A percentile compares a stretch with the other conserved stretches of the same genome.
These are phyloP conservation scores for Baccha elongata DNA, from an alignment of 2,888 invertebrate genomes.

Conservation along the genomic window DNA sequence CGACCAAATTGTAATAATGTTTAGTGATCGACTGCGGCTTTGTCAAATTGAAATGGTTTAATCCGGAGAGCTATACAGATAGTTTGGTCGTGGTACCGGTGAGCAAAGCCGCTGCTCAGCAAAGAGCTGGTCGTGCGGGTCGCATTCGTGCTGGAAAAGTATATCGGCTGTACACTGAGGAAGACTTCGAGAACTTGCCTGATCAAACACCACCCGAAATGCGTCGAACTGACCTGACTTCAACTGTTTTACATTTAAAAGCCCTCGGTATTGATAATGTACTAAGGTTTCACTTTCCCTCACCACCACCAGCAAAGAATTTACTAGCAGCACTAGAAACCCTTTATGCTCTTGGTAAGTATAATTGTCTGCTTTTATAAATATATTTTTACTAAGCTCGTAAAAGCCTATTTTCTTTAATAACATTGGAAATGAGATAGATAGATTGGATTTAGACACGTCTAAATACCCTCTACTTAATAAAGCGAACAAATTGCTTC, in stretches of 20 bases:
- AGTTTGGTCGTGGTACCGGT: conserved; percentile 91
- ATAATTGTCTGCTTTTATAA: too few relatives aligned
- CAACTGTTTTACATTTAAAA: conserved; percentile 93
- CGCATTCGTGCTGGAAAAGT: conserved; percentile 92
- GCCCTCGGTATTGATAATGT: conserved; percentile 97
- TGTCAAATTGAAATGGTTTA: conserved; percentile 96
- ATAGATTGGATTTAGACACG: too few relatives aligned
- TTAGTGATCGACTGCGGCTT: conserved; percentile 97
- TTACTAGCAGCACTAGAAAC: conserved; percentile 93
- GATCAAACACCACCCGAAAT: conserved; percentile 94
- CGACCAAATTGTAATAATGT: conserved; percentile 73
- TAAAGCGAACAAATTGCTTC: too few relatives aligned
- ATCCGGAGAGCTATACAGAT: conserved; percentile 91
- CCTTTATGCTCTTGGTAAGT: conserved; percentile 89
- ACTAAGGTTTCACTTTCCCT: conserved; percentile 94
- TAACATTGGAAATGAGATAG: too few relatives aligned
- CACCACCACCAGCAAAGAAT: conserved; percentile 95
- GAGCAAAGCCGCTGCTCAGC: conserved; percentile 94
- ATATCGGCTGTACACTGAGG: conserved; percentile 92
- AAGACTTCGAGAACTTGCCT: conserved; percentile 87
- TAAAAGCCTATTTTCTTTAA: too few relatives aligned
- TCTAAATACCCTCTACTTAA: too few relatives aligned
- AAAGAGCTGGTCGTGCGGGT: conserved; percentile 96
- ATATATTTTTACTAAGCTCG: too few relatives aligned
- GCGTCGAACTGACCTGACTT: conserved; percentile 93